Conservation (phyloP, 92 coral and sea anemone species). For the Zoanthus solanderi region DNA sequence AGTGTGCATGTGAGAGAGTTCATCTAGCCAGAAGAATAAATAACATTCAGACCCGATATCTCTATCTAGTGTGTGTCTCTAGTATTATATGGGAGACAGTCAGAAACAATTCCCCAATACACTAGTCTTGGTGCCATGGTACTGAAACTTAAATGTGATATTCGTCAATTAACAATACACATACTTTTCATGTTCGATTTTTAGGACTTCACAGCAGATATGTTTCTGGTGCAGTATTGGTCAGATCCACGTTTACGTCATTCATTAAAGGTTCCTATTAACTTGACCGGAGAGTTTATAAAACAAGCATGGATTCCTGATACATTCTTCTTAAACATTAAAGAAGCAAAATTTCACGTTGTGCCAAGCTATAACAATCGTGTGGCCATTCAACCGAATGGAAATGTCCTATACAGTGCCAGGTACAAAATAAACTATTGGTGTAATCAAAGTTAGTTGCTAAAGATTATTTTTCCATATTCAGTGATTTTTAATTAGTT, state of each 20-base stretch:
- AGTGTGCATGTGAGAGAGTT: too few species aligned
- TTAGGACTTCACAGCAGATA: conserved; percentile 86
- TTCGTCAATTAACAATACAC: too few species aligned
- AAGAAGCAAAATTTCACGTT: conserved; percentile 70
- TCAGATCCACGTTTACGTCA: conserved; percentile 78
- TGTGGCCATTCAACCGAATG: conserved; percentile 55
- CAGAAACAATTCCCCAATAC: too few species aligned
- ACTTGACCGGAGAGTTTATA: conserved; percentile 64
- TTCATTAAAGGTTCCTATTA: conserved; percentile 50
- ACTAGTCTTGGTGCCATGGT: too few species aligned
- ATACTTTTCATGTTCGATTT: neutral
- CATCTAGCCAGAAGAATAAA: too few species aligned
- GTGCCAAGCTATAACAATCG: conserved; percentile 73
- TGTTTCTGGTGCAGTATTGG: conserved; percentile 82
- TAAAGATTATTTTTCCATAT: neutral
- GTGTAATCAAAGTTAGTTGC: too few species aligned
- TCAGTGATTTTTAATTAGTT: too few species aligned
- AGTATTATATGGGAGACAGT: too few species aligned
- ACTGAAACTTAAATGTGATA: too few species aligned
- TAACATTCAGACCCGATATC: too few species aligned
- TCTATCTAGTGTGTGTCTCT: too few species aligned
- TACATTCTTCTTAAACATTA: conserved; percentile 84
- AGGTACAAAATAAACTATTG: neutral
- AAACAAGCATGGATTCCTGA: conserved; percentile 88
- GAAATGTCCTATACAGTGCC: conserved; percentile 71